Evolutionary conservation across 2,797 vertebrate species (phyloP).

Genomic region (Phoeniculus purpureus): DNA sequence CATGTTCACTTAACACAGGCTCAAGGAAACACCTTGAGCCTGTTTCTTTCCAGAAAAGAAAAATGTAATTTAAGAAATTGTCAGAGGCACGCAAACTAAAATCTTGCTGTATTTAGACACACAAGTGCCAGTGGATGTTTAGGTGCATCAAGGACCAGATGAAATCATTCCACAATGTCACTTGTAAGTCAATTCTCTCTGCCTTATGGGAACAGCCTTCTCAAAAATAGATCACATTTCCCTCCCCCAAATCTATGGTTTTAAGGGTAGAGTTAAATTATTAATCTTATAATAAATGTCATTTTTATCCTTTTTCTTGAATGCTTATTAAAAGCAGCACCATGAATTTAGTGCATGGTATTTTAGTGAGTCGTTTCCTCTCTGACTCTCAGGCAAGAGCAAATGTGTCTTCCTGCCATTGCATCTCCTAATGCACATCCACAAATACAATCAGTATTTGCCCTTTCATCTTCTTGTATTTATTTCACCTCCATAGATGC

Average conservation of each 20-base stretch:
- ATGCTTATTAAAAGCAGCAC: neutral
- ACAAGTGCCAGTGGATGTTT: neutral
- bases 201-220: neutral
- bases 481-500: neutral
- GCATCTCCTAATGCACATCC: neutral
- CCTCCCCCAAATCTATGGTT: neutral
- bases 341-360: neutral
- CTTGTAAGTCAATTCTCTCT: neutral
- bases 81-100: neutral
- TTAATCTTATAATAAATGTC: neutral
- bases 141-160: neutral
- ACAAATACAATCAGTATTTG: neutral
- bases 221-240: neutral
- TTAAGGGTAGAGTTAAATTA: neutral
- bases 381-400: neutral
- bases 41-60: neutral
- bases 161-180: neutral
- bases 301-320: neutral
- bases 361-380: neutral
- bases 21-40: too few species aligned
- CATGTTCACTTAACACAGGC: neutral
- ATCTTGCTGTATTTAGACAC: neutral
- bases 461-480: neutral
- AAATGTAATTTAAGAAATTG: neutral
- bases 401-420: neutral